Percentiles rank a stretch among this genome's conserved stretches.
These are phyloP conservation scores for Oxygymnocypris stewartii DNA, from an alignment of 2,113 vertebrate species.

Conservation along the genomic window DNA sequence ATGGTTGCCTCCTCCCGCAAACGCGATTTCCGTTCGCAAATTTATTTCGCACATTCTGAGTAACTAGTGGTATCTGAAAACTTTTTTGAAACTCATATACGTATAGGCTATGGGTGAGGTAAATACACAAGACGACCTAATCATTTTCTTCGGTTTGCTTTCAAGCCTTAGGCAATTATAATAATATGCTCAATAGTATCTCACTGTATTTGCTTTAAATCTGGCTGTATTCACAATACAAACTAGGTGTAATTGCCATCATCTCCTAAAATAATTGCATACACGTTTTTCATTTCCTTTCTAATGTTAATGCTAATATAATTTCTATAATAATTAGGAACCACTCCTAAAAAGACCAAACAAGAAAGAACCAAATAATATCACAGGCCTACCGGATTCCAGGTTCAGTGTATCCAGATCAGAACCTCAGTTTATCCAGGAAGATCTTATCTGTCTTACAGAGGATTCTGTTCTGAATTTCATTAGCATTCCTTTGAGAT, in stretches of 20 bases:
- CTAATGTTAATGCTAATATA: not conserved
- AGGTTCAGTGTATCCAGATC: not conserved
- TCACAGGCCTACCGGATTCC: not conserved
- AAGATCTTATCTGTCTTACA: not conserved
- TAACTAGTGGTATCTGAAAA: not conserved
- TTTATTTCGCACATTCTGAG: not conserved
- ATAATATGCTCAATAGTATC: too few relatives aligned
- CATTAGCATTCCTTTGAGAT: slow-evolving; percentile 27
- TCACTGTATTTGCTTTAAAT: not conserved
- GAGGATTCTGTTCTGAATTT: not conserved
- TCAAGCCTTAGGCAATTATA: not conserved
- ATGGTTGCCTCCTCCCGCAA: not conserved
- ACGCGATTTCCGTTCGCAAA: not conserved
- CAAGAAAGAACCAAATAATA: not conserved
- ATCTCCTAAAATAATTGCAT: not conserved
- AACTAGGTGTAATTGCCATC: not conserved
- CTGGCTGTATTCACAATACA: not conserved
- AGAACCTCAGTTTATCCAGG: not conserved
- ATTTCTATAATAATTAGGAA: not conserved
- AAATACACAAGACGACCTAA: not conserved
- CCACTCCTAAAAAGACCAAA: not conserved
- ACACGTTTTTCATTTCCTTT: not conserved
- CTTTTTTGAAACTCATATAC: not conserved
- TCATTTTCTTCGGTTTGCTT: not conserved
- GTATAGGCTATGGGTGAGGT: not conserved